phyloP scores from a whole-genome alignment of 2,888 invertebrate species.

The Metacarcinus magister region DNA sequence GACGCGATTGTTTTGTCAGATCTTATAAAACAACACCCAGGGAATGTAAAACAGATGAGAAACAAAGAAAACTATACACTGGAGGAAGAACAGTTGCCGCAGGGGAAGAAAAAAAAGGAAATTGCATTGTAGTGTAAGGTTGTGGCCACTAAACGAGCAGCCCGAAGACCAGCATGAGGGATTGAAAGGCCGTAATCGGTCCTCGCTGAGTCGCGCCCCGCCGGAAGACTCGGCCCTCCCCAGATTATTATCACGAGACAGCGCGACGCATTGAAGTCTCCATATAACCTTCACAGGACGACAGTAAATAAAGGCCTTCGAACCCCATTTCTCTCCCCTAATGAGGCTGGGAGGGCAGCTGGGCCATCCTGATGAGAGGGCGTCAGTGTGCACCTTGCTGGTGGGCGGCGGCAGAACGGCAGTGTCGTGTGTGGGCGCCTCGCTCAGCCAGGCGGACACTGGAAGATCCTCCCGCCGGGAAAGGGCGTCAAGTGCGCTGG shows the following conservation, averaged over 20 bases:
- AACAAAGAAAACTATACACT: not conserved
- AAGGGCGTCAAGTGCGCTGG: not conserved
- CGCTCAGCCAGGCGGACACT: not conserved
- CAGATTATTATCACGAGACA: conserved; percentile 49
- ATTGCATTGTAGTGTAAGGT: not conserved
- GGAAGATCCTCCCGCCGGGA: not conserved
- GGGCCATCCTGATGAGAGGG: not conserved
- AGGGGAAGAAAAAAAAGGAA: not conserved
- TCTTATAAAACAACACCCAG: not conserved
- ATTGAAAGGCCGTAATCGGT: conserved; percentile 40
- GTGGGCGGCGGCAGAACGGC: not conserved
- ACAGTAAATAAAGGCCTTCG: conserved; percentile 43
- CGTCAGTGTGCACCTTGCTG: not conserved
- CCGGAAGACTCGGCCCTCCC: conserved; percentile 47
- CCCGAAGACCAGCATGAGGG: conserved; percentile 20
- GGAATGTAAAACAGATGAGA: not conserved
- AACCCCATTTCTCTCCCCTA: conserved; percentile 55
- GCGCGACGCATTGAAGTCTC: conserved; percentile 62
- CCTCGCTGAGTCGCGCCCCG: not conserved
- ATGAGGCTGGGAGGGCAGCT: conserved; percentile 34
- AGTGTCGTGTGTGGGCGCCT: conserved; percentile 51
- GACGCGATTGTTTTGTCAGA: not conserved
- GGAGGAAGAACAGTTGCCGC: not conserved
- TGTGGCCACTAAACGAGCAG: not conserved
- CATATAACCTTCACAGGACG: conserved; percentile 42